Base-by-base conservation (phyloP, 2,888 invertebrate species). In the Drosophila picticornis region DNA sequence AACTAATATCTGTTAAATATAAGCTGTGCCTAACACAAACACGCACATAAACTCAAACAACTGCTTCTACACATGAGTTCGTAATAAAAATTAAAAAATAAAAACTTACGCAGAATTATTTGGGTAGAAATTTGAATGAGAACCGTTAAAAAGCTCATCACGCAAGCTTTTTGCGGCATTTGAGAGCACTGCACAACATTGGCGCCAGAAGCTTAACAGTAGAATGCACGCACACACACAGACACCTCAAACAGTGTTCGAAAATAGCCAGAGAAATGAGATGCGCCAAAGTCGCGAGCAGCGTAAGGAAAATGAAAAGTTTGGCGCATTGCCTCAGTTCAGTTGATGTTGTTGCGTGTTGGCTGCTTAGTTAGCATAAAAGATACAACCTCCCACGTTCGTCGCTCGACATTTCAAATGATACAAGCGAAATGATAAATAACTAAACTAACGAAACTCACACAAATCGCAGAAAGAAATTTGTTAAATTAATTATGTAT, bases 261-360 rank as follows among this genome's bases (percentile, higher is more conserved):
- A 75, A 77, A 83, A 69, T 46, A 43, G 68, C 58, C 40, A 1
- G 13, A 59, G 27, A 36, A 27, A 27, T 69, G 66, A 51, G 68
- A 79, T 83, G 82, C 83, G 86, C 75, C 69, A 75, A 78, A 74
- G 46, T 65, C 48, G 40, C 53, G 66, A 75, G 72, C 70, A 78
- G 56, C 72, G 50, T 25, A 69, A 60, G 72, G 72, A 77, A 81
- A 85, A 75, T 70, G 81, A 74, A 88, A 84, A 79, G 72, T 79
- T 66, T 70, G 63, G 70, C 80, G 73, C 83, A 83, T 68, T 62
- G 80, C 61, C 72, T 73, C 81, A 80, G 84, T 87, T 72, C 81
- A 84, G 87, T 87, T 69, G 84, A 71, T 66, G 81, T 87, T 80
- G 84, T 87, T 87, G 84, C 88, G 88, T 84, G 87, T 83, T 80